phyloP scores from a whole-genome alignment of 2,797 vertebrate species.

The Ataeniobius toweri region DNA sequence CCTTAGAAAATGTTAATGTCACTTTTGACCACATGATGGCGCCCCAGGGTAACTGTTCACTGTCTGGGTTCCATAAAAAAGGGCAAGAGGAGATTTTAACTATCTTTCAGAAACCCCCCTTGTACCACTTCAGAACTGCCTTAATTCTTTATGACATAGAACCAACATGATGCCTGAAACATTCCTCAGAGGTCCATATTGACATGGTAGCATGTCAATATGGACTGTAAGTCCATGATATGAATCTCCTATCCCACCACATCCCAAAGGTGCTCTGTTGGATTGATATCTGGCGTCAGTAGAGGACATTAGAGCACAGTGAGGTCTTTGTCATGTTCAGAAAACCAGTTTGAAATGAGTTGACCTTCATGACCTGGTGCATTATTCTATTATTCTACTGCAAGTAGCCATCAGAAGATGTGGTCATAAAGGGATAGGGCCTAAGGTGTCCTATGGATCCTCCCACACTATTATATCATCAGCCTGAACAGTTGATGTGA shows the following conservation, averaged over 20 bases:
- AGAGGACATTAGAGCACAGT: no score
- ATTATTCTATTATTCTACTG: conserved; percentile 37
- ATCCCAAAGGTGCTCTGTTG: no score
- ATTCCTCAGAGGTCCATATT: no score
- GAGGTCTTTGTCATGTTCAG: no score
- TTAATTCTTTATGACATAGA: background rate
- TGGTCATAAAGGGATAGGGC: conserved; percentile 18
- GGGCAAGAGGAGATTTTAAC: background rate
- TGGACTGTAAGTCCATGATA: no score
- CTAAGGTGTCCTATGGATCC: no score
- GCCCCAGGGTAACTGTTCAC: background rate
- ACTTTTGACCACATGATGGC: background rate
- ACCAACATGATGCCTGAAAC: background rate
- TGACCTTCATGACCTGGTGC: background rate
- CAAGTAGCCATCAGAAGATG: conserved; percentile 56
- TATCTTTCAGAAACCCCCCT: background rate
- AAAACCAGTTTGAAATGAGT: no score
- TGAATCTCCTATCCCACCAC: no score
- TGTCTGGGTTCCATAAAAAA: background rate
- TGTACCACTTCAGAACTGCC: background rate
- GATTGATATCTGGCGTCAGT: no score
- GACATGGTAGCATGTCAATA: no score
- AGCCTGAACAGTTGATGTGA: background rate
- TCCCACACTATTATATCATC: background rate
- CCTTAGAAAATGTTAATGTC: background rate